These are phyloP conservation scores for Rhinophrynus dorsalis DNA, from an alignment of 2,797 vertebrate species.

Conservation along the genomic window DNA sequence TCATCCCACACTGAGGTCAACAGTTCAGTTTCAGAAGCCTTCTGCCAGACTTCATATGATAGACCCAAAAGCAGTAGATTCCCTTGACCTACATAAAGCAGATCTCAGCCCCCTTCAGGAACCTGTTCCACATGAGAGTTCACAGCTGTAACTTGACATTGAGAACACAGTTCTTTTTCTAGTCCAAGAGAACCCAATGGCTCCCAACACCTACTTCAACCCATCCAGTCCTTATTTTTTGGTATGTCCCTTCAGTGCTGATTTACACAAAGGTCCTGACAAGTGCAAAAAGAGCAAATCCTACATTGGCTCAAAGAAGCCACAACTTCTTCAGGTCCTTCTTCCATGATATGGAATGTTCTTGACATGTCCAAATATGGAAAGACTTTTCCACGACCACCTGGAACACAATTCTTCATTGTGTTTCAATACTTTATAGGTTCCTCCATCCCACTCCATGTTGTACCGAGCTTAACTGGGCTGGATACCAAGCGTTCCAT, in stretches of 20 bases:
- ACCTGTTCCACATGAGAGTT: background rate
- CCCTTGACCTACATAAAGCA: background rate
- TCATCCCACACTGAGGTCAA: background rate
- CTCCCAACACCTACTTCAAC: no score
- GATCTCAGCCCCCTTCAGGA: background rate
- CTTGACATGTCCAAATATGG: background rate
- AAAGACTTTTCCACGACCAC: background rate
- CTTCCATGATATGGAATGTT: no score
- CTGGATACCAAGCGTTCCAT: background rate
- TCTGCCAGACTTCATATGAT: background rate
- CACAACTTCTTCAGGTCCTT: background rate
- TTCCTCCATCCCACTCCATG: background rate
- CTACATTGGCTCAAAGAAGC: background rate
- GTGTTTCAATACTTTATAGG: background rate
- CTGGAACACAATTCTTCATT: background rate
- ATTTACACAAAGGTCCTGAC: conserved; percentile 5
- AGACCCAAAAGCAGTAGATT: background rate
- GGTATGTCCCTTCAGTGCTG: conserved; percentile 15
- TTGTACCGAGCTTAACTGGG: background rate
- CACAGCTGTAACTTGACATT: no score
- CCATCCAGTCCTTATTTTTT: background rate
- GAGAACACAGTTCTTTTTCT: background rate
- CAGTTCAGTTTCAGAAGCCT: background rate
- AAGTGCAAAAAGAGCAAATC: conserved; percentile 29
- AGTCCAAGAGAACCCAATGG: background rate